These are phyloP conservation scores for Papilio polytes DNA, from an alignment of 1,140 invertebrate genomes.

Conservation along the genomic window DNA sequence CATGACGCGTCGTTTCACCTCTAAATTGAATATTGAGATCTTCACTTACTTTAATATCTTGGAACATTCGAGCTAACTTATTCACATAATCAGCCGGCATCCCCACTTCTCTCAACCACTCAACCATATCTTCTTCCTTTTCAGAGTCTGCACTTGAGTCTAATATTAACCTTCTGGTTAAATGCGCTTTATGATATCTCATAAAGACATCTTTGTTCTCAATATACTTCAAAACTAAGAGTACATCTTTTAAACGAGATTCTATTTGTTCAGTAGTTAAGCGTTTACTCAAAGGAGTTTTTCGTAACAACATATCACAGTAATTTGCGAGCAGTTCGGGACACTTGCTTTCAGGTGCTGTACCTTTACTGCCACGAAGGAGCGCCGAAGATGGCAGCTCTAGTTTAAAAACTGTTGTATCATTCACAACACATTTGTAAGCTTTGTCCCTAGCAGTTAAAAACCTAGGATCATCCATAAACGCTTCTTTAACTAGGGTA, in stretches of 20 bases:
- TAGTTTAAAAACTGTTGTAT: constrained; percentile 97
- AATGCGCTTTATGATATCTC: constrained; percentile 99
- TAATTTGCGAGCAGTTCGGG: constrained; percentile 99
- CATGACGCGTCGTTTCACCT: constrained; percentile 87
- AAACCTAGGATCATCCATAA: constrained; percentile 98
- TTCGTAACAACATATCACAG: constrained; percentile 99
- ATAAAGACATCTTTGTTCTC: constrained; percentile 99
- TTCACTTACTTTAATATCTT: constrained; percentile 99
- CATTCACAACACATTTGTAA: constrained; percentile 99
- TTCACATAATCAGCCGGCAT: constrained; percentile 99
- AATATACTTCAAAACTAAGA: constrained; percentile 99
- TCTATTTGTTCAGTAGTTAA: constrained; percentile 99
- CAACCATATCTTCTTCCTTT: constrained; percentile 99
- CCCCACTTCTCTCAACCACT: constrained; percentile 96
- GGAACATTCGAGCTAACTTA: constrained; percentile 98
- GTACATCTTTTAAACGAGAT: constrained; percentile 94
- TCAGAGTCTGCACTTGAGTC: constrained; percentile 99
- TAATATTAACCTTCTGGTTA: constrained; percentile 97
- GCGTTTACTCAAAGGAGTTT: constrained; percentile 98
- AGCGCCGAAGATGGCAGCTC: constrained; percentile 86
- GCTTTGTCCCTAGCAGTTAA: constrained; percentile 99
- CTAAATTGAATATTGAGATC: constrained; percentile 98
- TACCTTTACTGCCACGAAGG: constrained; percentile 85
- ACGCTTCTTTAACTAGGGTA: constrained; percentile 96
- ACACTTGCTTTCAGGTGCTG: constrained; percentile 97